These are phyloP conservation scores for Scaptomyza montana DNA, from an alignment of 1,140 invertebrate genomes.

Conservation along the genomic window DNA sequence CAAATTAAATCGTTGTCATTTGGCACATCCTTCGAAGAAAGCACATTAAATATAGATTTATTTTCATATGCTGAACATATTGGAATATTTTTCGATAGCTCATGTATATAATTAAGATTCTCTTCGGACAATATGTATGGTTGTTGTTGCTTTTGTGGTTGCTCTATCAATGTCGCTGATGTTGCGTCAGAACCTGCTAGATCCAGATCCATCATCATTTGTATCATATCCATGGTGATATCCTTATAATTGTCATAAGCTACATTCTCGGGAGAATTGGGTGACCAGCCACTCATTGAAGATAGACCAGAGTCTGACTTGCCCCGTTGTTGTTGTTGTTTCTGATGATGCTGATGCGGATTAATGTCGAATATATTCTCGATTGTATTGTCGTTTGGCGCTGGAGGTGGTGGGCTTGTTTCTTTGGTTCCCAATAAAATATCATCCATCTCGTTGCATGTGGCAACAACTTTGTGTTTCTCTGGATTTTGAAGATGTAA, in stretches of 20 bases:
- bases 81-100: slow-evolving; percentile 81
- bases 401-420: slow-evolving; percentile 91
- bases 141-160: slow-evolving; percentile 17
- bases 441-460: slow-evolving; percentile 43
- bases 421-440: slow-evolving; percentile 78
- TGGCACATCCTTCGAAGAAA: background rate
- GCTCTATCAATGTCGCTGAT: background rate
- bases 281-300: slow-evolving; percentile 93
- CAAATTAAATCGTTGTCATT: slow-evolving; percentile 14
- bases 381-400: slow-evolving; percentile 85
- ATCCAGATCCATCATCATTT: slow-evolving; percentile 22
- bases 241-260: slow-evolving; percentile 36
- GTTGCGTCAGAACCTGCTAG: background rate
- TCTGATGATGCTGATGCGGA: too few species aligned
- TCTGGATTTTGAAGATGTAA: slow-evolving; percentile 81
- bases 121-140: slow-evolving; percentile 69
- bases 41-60: slow-evolving; percentile 74
- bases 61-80: slow-evolving; percentile 82
- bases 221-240: slow-evolving; percentile 21
- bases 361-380: slow-evolving; percentile 6
- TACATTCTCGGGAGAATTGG: slow-evolving; percentile 86
- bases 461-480: slow-evolving; percentile 42
- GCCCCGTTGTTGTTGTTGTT: slow-evolving; percentile 79
- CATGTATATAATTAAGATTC: slow-evolving; percentile 79
- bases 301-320: slow-evolving; percentile 92